phyloP scores from a whole-genome alignment of 2,113 vertebrate genomes.

The Salvator merianae region DNA sequence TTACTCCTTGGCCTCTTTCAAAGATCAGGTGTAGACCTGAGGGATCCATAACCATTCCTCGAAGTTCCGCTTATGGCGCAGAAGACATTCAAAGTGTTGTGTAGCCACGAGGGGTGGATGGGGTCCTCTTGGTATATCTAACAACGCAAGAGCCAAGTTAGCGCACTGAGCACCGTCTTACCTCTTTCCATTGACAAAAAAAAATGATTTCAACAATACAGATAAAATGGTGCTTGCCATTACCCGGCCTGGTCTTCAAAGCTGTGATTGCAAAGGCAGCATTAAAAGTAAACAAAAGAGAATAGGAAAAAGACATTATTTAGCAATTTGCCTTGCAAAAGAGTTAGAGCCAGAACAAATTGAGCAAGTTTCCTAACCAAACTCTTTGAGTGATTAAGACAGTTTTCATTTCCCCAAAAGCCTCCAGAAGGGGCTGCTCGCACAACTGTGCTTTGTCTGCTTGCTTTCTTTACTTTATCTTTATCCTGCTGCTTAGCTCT shows the following conservation, averaged over 20 bases:
- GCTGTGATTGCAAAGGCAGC: conserved; percentile 79
- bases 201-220: conserved; percentile 1
- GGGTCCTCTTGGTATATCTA: conserved; percentile 92
- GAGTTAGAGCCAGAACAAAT: neutral
- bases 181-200: neutral
- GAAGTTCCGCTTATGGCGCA: conserved; percentile 93
- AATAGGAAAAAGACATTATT: conserved; percentile 69
- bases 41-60: conserved; percentile 76
- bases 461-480: no score
- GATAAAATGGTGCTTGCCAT: conserved; percentile 61
- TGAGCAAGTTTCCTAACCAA: neutral
- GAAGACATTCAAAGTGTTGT: conserved; percentile 93
- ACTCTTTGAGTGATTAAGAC: no score
- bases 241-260: conserved; percentile 79
- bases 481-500: no score
- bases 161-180: conserved; percentile 28
- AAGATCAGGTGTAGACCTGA: conserved; percentile 66
- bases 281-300: conserved; percentile 47
- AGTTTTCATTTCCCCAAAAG: neutral
- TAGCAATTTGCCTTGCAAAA: conserved; percentile 37
- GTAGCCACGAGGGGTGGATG: conserved; percentile 85
- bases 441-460: no score
- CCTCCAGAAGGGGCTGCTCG: neutral
- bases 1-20: conserved; percentile 41
- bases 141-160: conserved; percentile 39